Percentiles rank a stretch among this genome's conserved stretches.
Conservation (phyloP, 2,797 vertebrate genomes). For the Tolypeutes matacus region DNA sequence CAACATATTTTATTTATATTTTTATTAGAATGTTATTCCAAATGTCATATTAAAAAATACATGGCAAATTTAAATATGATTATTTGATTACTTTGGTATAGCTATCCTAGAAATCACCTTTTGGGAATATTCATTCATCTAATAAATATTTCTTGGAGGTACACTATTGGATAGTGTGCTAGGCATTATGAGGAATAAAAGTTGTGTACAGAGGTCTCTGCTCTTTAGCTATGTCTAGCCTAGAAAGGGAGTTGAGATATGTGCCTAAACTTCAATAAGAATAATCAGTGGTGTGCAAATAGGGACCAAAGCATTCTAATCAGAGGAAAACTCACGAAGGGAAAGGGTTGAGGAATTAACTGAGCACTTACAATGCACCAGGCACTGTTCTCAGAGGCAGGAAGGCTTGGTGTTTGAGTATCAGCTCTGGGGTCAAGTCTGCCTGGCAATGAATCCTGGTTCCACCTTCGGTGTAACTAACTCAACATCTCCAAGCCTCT, state of each 20-base stretch:
- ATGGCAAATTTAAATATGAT: neutral
- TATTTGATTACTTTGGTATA: neutral
- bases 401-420: neutral
- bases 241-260: neutral
- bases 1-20: neutral
- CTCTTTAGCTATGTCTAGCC: neutral
- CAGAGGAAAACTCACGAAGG: neutral
- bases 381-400: neutral
- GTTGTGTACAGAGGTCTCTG: neutral
- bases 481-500: neutral
- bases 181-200: neutral
- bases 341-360: neutral
- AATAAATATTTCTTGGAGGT: neutral
- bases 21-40: neutral
- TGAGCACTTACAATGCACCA: neutral
- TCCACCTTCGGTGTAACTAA: neutral
- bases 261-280: neutral
- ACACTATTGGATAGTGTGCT: neutral
- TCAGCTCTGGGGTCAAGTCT: neutral
- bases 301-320: neutral
- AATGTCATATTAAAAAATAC: neutral
- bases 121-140: neutral
- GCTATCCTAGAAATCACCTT: neutral
- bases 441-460: neutral
- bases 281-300: neutral